Evolutionary conservation across 2,113 vertebrate species (phyloP).

Genomic region (Seriola aureovittata): DNA sequence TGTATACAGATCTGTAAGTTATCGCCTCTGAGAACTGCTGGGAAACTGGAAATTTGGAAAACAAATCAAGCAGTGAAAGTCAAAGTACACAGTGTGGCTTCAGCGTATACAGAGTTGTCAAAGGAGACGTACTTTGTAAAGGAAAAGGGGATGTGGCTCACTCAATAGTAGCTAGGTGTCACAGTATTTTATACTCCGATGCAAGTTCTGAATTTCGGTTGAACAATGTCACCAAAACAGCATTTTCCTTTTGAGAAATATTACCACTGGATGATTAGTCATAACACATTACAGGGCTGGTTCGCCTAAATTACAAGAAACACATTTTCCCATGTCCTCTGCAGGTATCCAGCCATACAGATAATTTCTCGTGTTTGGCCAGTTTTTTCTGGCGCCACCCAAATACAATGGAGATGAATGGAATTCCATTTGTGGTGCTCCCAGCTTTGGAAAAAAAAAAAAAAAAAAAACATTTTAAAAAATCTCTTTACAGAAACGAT

Average conservation of each 20-base stretch:
- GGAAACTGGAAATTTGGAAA: constrained; percentile 49
- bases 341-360: neutral
- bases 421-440: constrained; percentile 19
- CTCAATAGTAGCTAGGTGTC: constrained; percentile 3
- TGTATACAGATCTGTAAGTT: constrained; percentile 41
- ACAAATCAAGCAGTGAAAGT: constrained; percentile 42
- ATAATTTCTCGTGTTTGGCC: constrained; percentile 3
- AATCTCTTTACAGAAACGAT: constrained; percentile 19
- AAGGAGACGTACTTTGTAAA: neutral
- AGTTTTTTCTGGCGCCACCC: constrained; percentile 22
- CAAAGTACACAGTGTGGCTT: constrained; percentile 31
- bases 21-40: neutral
- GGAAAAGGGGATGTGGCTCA: neutral
- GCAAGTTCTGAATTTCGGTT: constrained; percentile 9
- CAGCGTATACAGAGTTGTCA: constrained; percentile 2
- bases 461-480: neutral
- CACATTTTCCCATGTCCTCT: constrained; percentile 19
- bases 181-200: neutral
- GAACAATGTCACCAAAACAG: constrained; percentile 7
- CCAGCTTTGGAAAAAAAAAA: neutral
- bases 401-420: constrained; percentile 15
- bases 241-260: constrained; percentile 11
- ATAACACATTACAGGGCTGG: neutral
- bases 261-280: constrained; percentile 16
- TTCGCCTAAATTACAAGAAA: constrained; percentile 15